Evolutionary conservation across 2,888 invertebrate species (phyloP).

Genomic region (Heliconius erato): DNA sequence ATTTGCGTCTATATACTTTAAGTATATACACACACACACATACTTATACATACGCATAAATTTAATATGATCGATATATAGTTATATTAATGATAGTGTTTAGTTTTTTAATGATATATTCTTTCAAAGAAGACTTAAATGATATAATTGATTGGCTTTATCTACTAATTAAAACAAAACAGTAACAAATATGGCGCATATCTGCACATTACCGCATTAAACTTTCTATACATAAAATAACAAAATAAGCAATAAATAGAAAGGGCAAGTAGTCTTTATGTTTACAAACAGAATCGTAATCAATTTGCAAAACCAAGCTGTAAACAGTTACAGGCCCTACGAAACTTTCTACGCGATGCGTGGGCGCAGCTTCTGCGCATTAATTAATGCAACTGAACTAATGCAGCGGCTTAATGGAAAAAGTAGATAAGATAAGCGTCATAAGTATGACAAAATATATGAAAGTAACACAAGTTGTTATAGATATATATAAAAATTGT

Average conservation of each 20-base stretch:
- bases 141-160: too few species aligned
- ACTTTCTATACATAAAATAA: neutral
- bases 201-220: neutral
- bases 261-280: slow-evolving; percentile 9
- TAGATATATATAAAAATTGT: neutral
- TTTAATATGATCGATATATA: too few species aligned
- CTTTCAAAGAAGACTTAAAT: too few species aligned
- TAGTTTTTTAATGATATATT: too few species aligned
- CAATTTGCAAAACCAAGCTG: slow-evolving; percentile 50
- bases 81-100: too few species aligned
- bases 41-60: too few species aligned
- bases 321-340: slow-evolving; percentile 49
- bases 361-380: slow-evolving; percentile 69
- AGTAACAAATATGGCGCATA: neutral
- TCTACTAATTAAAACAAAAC: neutral
- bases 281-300: slow-evolving; percentile 44
- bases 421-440: slow-evolving; percentile 55
- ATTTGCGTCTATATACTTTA: too few species aligned
- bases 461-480: slow-evolving; percentile 3
- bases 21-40: too few species aligned
- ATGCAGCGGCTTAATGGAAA: slow-evolving; percentile 33
- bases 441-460: slow-evolving; percentile 48
- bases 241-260: neutral
- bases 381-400: slow-evolving; percentile 65
- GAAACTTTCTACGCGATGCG: slow-evolving; percentile 70